A percentile compares a stretch with the other conserved stretches of the same genome.
Conservation (phyloP, 2,113 vertebrate species). For the Ascaphus truei region DNA sequence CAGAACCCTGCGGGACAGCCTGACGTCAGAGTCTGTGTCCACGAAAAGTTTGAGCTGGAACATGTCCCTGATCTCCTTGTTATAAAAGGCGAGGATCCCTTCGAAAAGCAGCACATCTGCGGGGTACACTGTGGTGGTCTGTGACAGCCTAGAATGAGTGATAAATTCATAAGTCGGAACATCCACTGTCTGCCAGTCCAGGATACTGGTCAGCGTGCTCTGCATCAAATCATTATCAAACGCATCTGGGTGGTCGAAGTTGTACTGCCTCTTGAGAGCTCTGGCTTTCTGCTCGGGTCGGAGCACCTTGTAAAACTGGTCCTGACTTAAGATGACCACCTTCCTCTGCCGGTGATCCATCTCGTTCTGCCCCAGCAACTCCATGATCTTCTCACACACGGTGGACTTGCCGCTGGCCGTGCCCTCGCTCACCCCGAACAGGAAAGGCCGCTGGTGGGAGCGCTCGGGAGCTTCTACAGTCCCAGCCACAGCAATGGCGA, state of each 20-base stretch:
- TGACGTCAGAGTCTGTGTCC: conserved; percentile 90
- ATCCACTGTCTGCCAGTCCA: conserved; percentile 84
- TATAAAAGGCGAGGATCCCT: conserved; percentile 94
- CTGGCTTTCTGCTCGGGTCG: conserved; percentile 87
- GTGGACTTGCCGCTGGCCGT: conserved; percentile 95
- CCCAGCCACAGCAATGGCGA: conserved; percentile 61
- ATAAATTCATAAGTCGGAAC: conserved; percentile 92
- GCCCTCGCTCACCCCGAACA: conserved; percentile 90
- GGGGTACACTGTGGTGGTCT: conserved; percentile 82
- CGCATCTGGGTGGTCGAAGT: conserved; percentile 97
- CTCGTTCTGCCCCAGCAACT: conserved; percentile 92
- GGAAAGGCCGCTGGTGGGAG: conserved; percentile 74
- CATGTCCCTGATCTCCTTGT: conserved; percentile 89
- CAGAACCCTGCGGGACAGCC: conserved; percentile 90
- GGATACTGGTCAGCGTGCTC: conserved; percentile 81
- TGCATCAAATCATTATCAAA: conserved; percentile 94
- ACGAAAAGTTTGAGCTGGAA: conserved; percentile 97
- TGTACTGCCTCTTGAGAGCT: conserved; percentile 91
- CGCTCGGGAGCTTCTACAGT: conserved; percentile 59
- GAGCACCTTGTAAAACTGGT: conserved; percentile 89
- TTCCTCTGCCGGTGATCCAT: conserved; percentile 90
- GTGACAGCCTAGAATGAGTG: conserved; percentile 87
- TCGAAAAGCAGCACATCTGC: conserved; percentile 91
- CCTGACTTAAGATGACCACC: conserved; percentile 89
- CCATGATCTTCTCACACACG: conserved; percentile 97